phyloP scores from a whole-genome alignment of 1,140 invertebrate species.

The Drosophila eugracilis region DNA sequence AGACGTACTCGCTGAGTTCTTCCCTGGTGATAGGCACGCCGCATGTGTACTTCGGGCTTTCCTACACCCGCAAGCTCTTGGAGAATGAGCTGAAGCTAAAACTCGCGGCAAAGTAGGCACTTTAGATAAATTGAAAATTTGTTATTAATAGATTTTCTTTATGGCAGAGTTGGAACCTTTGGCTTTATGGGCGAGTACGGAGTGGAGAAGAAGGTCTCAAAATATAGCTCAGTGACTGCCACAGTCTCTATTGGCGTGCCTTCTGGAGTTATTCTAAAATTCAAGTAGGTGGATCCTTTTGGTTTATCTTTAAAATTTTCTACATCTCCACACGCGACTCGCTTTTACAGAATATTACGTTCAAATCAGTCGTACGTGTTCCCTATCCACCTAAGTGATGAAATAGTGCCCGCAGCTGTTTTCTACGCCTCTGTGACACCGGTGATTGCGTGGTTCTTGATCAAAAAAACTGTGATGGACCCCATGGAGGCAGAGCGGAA shows the following conservation, averaged over 20 bases:
- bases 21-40: constrained; percentile 93
- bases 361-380: constrained; percentile 95
- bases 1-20: constrained; percentile 88
- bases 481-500: constrained; percentile 93
- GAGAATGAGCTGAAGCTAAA: constrained; percentile 91
- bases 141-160: background rate
- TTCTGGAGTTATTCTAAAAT: constrained; percentile 93
- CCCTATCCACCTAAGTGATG: constrained; percentile 96
- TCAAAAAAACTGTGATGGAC: constrained; percentile 95
- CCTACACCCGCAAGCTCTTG: constrained; percentile 91
- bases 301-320: too few species aligned
- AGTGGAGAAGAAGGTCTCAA: constrained; percentile 95
- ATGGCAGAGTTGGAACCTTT: constrained; percentile 92
- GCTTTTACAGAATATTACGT: constrained; percentile 92
- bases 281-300: constrained; percentile 91
- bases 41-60: constrained; percentile 91
- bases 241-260: constrained; percentile 93
- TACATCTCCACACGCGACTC: too few species aligned
- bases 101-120: constrained; percentile 91
- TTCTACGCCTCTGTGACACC: constrained; percentile 97
- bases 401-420: constrained; percentile 93
- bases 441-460: constrained; percentile 90
- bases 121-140: too few species aligned
- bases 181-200: constrained; percentile 95
- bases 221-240: constrained; percentile 94